These are phyloP conservation scores for Parthenolecanium corni DNA, from an alignment of 2,888 invertebrate species.

Conservation along the genomic window DNA sequence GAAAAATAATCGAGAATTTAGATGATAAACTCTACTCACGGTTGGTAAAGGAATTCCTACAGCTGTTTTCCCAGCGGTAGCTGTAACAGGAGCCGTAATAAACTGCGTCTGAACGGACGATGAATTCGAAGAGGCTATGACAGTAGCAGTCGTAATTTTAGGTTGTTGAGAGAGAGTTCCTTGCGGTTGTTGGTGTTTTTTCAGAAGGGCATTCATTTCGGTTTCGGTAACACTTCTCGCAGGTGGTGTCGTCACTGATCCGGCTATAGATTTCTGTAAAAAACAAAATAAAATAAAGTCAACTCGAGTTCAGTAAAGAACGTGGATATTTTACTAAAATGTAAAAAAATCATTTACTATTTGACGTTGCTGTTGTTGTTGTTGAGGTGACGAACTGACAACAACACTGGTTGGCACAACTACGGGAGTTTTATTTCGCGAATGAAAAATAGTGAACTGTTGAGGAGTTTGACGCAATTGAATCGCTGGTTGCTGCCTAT, in stretches of 20 bases:
- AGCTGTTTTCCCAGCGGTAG: conserved; percentile 34
- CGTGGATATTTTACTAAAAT: neutral
- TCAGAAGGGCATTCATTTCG: conserved; percentile 49
- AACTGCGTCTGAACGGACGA: conserved; percentile 24
- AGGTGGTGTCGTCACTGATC: conserved; percentile 37
- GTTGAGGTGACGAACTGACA: conserved; percentile 41
- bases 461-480: conserved; percentile 33
- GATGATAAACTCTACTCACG: neutral
- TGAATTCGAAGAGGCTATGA: conserved; percentile 29
- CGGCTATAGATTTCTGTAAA: conserved; percentile 23
- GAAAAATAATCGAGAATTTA: neutral
- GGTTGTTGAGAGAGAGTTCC: conserved; percentile 30
- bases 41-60: conserved; percentile 19
- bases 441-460: conserved; percentile 39
- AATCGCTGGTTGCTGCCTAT: conserved; percentile 48
- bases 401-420: conserved; percentile 23
- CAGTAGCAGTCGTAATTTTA: conserved; percentile 18
- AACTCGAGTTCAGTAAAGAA: neutral
- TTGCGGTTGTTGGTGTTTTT: conserved; percentile 38
- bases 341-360: neutral
- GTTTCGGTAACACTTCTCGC: conserved; percentile 44
- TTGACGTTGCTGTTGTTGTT: conserved; percentile 38
- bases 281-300: neutral
- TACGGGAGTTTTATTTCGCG: conserved; percentile 36
- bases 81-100: conserved; percentile 12